Percentiles rank a stretch among this genome's conserved stretches.
Conservation (phyloP, 1,140 invertebrate species). For the Zeugodacus cucurbitae region DNA sequence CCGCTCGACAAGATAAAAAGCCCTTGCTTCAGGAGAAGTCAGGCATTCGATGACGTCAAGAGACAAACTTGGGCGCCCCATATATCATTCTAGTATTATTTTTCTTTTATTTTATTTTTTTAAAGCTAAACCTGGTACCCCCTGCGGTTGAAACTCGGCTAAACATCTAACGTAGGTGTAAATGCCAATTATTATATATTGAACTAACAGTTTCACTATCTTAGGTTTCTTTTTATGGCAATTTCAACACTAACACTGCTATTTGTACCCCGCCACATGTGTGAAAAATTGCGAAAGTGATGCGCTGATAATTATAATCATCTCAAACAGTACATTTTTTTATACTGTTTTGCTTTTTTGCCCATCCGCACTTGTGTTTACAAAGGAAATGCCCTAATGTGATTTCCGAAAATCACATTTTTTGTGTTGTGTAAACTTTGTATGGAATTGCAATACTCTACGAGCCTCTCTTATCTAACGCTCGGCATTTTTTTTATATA, state of each 20-base stretch:
- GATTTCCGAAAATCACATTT: not conserved
- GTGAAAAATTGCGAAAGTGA: not conserved
- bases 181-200: too few relatives aligned
- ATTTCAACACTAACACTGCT: not conserved
- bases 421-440: not conserved
- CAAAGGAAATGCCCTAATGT: not conserved
- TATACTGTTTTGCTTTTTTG: not conserved
- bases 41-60: too few relatives aligned
- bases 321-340: not conserved
- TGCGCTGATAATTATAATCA: not conserved
- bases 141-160: too few relatives aligned
- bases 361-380: not conserved
- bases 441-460: not conserved
- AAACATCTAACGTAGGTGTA: too few relatives aligned
- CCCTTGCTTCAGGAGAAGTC: too few relatives aligned
- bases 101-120: too few relatives aligned
- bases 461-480: not conserved
- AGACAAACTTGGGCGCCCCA: too few relatives aligned
- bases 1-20: too few relatives aligned
- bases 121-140: too few relatives aligned
- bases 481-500: not conserved
- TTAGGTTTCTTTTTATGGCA: not conserved
- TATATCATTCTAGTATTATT: too few relatives aligned
- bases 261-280: not conserved
- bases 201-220: not conserved